phyloP scores from a whole-genome alignment of 2,113 vertebrate species.

The Ctenomys sociabilis region DNA sequence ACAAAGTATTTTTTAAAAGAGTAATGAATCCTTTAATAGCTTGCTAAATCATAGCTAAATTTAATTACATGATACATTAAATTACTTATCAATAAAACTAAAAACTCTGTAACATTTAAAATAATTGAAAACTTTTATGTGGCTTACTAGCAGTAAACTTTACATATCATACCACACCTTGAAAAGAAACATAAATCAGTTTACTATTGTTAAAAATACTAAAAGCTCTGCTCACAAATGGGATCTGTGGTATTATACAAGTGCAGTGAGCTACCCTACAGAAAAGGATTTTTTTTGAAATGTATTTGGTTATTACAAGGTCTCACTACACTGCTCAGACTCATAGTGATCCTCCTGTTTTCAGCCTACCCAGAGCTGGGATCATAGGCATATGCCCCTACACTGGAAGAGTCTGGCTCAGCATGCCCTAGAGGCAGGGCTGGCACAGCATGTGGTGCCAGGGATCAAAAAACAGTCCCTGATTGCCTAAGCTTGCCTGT shows the following conservation, averaged over 20 bases:
- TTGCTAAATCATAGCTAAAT: slow-evolving; percentile 42
- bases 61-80: slow-evolving; percentile 42
- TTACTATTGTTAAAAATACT: slow-evolving; percentile 83
- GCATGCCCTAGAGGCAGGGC: too few relatives aligned
- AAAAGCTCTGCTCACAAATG: slow-evolving; percentile 75
- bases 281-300: not conserved
- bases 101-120: slow-evolving; percentile 64
- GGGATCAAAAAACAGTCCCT: too few relatives aligned
- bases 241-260: slow-evolving; percentile 75
- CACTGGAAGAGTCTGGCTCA: too few relatives aligned
- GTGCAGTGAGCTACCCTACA: slow-evolving; percentile 60
- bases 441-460: too few relatives aligned
- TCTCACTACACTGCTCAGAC: too few relatives aligned
- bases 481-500: too few relatives aligned
- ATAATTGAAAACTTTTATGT: slow-evolving; percentile 62
- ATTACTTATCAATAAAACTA: slow-evolving; percentile 64
- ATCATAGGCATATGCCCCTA: too few relatives aligned
- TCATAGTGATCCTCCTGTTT: too few relatives aligned
- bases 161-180: slow-evolving; percentile 70
- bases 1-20: slow-evolving; percentile 50
- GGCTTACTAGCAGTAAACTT: slow-evolving; percentile 74
- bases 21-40: slow-evolving; percentile 63
- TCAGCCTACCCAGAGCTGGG: too few relatives aligned
- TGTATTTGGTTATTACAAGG: too few relatives aligned
- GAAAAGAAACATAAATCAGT: slow-evolving; percentile 73